phyloP scores from a whole-genome alignment of 2,113 vertebrate species.

The Daphoenositta chrysoptera region DNA sequence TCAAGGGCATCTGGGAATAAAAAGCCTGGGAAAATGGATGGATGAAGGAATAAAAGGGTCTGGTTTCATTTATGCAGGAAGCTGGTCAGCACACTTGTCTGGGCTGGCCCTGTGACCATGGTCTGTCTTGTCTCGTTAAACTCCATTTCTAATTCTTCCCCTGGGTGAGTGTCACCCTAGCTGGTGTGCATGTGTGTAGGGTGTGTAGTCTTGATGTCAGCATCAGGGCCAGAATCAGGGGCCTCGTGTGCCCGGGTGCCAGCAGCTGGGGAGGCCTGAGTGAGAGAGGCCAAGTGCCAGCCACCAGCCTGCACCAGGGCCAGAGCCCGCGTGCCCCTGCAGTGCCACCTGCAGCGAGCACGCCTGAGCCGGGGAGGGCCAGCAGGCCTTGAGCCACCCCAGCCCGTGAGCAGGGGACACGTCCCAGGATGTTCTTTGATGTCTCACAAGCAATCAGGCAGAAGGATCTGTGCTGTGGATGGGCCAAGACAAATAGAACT shows the following conservation, averaged over 20 bases:
- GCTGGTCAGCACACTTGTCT: background rate
- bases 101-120: background rate
- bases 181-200: background rate
- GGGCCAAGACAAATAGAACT: background rate
- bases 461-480: background rate
- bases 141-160: background rate
- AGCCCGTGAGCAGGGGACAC: accelerated
- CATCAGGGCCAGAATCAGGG: background rate
- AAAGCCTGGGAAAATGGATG: background rate
- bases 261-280: background rate
- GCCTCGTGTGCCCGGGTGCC: too few species aligned
- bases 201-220: background rate
- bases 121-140: background rate
- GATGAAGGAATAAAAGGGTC: background rate
- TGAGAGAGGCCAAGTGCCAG: background rate
- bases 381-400: background rate
- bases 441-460: background rate
- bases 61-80: accelerated
- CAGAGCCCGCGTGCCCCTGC: background rate
- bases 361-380: accelerated
- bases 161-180: background rate
- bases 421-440: accelerated
- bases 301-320: background rate
- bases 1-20: background rate
- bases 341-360: accelerated